Percentiles rank a stretch among this genome's conserved stretches.
phyloP scores from a whole-genome alignment of 1,140 invertebrate species.

The Diprion similis region DNA sequence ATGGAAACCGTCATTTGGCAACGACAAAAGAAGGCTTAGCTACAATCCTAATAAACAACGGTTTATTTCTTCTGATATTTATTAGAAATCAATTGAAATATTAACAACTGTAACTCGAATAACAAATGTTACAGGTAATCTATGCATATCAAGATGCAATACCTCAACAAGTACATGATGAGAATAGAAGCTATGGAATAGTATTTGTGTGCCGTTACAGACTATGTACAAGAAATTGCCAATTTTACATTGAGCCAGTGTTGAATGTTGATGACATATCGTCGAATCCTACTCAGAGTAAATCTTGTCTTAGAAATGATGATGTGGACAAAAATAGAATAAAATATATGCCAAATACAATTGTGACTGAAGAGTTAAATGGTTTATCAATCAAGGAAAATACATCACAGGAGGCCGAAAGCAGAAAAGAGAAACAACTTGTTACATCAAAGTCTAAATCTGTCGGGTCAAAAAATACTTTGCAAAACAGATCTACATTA shows the following conservation, averaged over 20 bases:
- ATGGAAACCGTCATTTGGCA: too few relatives aligned
- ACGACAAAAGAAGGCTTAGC: too few relatives aligned
- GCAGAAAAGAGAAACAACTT: too few relatives aligned
- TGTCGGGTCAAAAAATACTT: background rate
- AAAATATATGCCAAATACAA: background rate
- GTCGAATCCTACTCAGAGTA: background rate
- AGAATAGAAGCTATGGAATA: background rate
- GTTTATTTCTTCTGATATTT: too few relatives aligned
- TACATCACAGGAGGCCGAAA: background rate
- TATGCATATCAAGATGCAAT: slow-evolving; percentile 17
- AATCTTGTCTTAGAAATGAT: background rate
- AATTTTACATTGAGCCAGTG: slow-evolving; percentile 1
- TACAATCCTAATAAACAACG: too few relatives aligned
- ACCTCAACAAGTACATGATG: background rate
- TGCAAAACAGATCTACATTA: background rate
- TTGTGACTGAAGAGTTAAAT: background rate
- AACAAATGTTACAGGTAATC: slow-evolving; percentile 5
- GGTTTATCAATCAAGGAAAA: too few relatives aligned
- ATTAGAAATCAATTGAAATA: too few relatives aligned
- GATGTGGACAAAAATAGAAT: background rate
- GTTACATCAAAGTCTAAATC: background rate
- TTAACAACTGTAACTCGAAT: too few relatives aligned
- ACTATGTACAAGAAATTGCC: background rate
- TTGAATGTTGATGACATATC: background rate
- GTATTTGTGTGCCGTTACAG: slow-evolving; percentile 18